These are phyloP conservation scores for Vanacampus margaritifer DNA, from an alignment of 2,113 vertebrate species.

Conservation along the genomic window DNA sequence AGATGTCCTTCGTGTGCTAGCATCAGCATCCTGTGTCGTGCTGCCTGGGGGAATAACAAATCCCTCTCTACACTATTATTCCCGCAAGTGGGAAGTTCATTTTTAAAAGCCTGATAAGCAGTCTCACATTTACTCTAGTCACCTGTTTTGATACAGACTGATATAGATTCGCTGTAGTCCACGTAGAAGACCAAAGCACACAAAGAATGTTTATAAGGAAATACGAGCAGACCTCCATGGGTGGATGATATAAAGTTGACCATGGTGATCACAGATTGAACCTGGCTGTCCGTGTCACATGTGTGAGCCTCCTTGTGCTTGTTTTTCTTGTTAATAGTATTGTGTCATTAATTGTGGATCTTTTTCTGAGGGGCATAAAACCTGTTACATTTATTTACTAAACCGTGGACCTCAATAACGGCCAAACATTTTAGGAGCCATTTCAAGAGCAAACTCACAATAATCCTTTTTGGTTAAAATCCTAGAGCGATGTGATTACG, in stretches of 20 bases:
- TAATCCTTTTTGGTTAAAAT: constrained; percentile 59
- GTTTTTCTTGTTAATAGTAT: too few species aligned
- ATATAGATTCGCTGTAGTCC: not conserved
- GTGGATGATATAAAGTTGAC: too few species aligned
- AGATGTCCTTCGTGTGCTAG: not conserved
- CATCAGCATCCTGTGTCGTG: not conserved
- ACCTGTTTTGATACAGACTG: not conserved
- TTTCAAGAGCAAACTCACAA: constrained; percentile 36
- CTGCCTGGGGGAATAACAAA: not conserved
- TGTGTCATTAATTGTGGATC: not conserved
- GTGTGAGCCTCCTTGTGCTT: too few species aligned
- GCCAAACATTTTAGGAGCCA: too few species aligned
- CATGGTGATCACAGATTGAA: too few species aligned
- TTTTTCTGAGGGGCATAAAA: not conserved
- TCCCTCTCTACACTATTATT: not conserved
- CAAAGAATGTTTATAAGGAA: too few species aligned
- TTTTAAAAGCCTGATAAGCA: not conserved
- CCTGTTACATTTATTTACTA: not conserved
- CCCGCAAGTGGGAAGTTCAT: not conserved
- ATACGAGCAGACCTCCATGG: too few species aligned
- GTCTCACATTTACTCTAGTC: not conserved
- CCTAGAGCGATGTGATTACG: constrained; percentile 60
- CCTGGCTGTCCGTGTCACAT: too few species aligned
- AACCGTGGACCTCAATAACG: too few species aligned
- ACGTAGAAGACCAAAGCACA: too few species aligned